phyloP scores from a whole-genome alignment of 1,140 invertebrate species.

The Asobara japonica region DNA sequence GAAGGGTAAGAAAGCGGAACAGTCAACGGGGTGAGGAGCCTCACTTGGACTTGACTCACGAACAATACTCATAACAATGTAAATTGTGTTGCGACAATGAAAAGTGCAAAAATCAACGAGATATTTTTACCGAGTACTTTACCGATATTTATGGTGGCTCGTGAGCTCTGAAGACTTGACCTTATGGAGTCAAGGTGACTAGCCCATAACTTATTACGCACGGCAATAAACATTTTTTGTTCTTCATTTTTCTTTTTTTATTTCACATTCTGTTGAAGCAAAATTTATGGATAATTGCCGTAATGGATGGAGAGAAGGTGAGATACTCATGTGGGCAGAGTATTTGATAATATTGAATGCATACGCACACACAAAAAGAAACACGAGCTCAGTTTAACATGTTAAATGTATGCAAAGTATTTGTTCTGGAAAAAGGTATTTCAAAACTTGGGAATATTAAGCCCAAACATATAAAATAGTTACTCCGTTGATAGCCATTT shows the following conservation, averaged over 20 bases:
- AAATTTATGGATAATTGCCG: background rate
- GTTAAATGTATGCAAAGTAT: too few relatives aligned
- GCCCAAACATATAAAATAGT: too few relatives aligned
- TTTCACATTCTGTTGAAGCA: background rate
- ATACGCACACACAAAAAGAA: too few relatives aligned
- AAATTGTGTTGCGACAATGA: background rate
- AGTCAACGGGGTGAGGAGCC: constrained; percentile 53
- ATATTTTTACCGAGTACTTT: background rate
- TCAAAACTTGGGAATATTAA: too few relatives aligned
- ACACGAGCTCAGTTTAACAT: too few relatives aligned
- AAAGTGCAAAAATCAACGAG: background rate
- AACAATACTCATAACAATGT: background rate
- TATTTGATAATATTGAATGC: too few relatives aligned
- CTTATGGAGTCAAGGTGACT: background rate
- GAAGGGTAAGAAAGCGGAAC: constrained; percentile 65
- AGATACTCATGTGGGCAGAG: too few relatives aligned
- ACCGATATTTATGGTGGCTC: background rate
- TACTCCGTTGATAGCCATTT: too few relatives aligned
- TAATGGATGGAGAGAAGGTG: background rate
- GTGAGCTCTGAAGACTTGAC: background rate
- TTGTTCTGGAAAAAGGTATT: too few relatives aligned
- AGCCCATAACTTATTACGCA: constrained; percentile 12
- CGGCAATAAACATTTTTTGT: background rate
- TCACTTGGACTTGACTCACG: constrained; percentile 17
- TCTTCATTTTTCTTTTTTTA: background rate